A percentile compares a stretch with the other conserved stretches of the same genome.
Evolutionary conservation across 2,888 invertebrate species (phyloP).

Genomic region (Eugnorisma glareosa): DNA sequence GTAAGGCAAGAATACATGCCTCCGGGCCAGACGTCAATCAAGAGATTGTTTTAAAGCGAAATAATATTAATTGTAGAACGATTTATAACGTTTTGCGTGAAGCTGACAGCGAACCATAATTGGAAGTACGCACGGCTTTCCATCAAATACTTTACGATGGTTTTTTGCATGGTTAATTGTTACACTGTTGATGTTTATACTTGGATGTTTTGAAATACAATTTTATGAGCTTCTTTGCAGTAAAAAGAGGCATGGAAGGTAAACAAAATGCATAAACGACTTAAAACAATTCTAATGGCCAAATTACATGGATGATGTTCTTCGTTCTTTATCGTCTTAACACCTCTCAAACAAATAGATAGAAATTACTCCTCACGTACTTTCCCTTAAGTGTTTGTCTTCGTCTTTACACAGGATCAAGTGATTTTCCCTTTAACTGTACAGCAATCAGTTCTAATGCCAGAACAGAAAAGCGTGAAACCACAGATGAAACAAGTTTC

Average conservation of each 20-base stretch:
- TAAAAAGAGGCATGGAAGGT: neutral
- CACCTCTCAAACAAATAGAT: neutral
- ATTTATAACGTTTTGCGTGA: conserved; percentile 72
- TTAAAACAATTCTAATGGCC: neutral
- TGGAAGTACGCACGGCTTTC: conserved; percentile 68
- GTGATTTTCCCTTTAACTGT: conserved; percentile 29
- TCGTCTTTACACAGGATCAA: conserved; percentile 4
- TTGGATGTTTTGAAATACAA: conserved; percentile 17
- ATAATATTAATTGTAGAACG: conserved; percentile 80
- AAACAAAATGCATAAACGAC: neutral
- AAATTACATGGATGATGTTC: conserved; percentile 12
- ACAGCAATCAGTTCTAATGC: conserved; percentile 12
- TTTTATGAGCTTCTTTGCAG: neutral
- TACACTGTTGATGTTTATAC: conserved; percentile 23
- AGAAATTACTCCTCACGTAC: neutral
- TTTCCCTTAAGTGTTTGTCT: conserved; percentile 1
- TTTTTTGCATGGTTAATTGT: conserved; percentile 46
- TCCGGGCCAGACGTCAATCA: conserved; percentile 69
- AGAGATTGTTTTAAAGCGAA: conserved; percentile 78
- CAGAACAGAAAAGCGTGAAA: conserved; percentile 42
- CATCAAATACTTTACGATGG: conserved; percentile 58
- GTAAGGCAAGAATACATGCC: conserved; percentile 49
- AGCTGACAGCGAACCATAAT: conserved; percentile 67
- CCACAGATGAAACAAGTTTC: conserved; percentile 48
- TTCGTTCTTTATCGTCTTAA: neutral